Percentiles rank a stretch among this genome's conserved stretches.
phyloP scores from a whole-genome alignment of 2,888 invertebrate genomes.

The Cosmorhoe ocellata region DNA sequence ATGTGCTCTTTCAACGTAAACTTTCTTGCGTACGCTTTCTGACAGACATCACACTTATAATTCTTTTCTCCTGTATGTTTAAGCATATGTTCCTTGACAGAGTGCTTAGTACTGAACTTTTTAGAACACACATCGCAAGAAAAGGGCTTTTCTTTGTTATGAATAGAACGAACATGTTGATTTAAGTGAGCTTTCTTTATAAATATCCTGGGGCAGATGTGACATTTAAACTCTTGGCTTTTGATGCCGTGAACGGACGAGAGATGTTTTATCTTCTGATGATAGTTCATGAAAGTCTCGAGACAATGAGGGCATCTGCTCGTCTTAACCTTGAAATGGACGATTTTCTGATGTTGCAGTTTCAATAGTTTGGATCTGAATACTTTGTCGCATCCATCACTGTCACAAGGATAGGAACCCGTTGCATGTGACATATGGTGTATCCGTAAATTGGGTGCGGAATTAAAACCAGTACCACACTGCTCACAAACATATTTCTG shows the following conservation, averaged over 20 bases:
- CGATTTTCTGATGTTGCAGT: slow-evolving; percentile 72
- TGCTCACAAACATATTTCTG: slow-evolving; percentile 52
- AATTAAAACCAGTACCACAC: slow-evolving; percentile 32
- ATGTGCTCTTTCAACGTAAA: slow-evolving; percentile 29
- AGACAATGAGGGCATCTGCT: slow-evolving; percentile 68
- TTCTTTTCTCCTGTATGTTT: slow-evolving; percentile 56
- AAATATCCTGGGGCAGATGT: slow-evolving; percentile 64
- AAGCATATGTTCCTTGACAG: slow-evolving; percentile 34
- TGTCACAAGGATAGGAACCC: slow-evolving; percentile 43
- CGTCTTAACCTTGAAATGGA: slow-evolving; percentile 70
- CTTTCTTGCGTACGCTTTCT: slow-evolving; percentile 41
- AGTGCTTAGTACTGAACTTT: neutral
- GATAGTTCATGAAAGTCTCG: slow-evolving; percentile 67
- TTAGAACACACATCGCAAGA: slow-evolving; percentile 1
- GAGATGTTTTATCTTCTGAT: slow-evolving; percentile 70
- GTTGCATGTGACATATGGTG: neutral
- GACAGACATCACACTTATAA: slow-evolving; percentile 54
- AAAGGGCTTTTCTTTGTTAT: slow-evolving; percentile 25
- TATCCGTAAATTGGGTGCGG: neutral
- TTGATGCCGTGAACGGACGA: slow-evolving; percentile 62
- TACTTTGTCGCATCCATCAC: slow-evolving; percentile 72
- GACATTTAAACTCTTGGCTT: slow-evolving; percentile 68
- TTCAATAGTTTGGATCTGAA: slow-evolving; percentile 71
- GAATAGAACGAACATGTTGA: slow-evolving; percentile 49
- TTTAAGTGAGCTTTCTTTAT: slow-evolving; percentile 14